Conservation (phyloP, 2,888 invertebrate genomes). For the Syrphus vitripennis region DNA sequence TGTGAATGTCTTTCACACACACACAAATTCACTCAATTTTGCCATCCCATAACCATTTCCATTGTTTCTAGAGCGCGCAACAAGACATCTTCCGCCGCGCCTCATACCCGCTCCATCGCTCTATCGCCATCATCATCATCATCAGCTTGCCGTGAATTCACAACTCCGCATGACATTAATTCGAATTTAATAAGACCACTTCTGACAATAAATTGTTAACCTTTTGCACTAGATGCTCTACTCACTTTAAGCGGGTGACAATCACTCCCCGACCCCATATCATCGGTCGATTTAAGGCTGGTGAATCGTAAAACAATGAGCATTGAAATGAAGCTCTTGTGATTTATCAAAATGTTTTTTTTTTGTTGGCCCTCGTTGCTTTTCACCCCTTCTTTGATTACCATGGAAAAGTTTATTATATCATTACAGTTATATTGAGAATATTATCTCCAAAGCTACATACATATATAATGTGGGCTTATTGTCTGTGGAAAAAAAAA, state of each 20-base stretch:
- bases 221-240: conserved; percentile 15
- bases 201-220: conserved; percentile 45
- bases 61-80: not conserved
- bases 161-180: conserved; percentile 51
- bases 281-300: conserved; percentile 16
- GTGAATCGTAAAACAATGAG: conserved; percentile 34
- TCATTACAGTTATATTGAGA: not conserved
- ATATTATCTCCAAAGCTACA: not conserved
- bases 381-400: not conserved
- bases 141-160: conserved; percentile 17
- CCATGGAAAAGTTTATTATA: not conserved
- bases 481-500: no score
- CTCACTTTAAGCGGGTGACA: conserved; percentile 16
- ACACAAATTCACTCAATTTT: no score
- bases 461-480: not conserved
- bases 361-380: no score
- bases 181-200: conserved; percentile 59
- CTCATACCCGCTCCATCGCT: not conserved
- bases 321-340: conserved; percentile 25
- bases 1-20: conserved; percentile 8
- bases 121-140: not conserved
- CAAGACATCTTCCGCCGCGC: no score
- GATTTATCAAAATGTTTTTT: conserved; percentile 40
- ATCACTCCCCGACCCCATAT: conserved; percentile 10
- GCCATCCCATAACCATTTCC: not conserved